Percentiles rank a stretch among this genome's conserved stretches.
These are phyloP conservation scores for Auanema freiburgensis DNA, from an alignment of 2,888 invertebrate species.

Conservation along the genomic window DNA sequence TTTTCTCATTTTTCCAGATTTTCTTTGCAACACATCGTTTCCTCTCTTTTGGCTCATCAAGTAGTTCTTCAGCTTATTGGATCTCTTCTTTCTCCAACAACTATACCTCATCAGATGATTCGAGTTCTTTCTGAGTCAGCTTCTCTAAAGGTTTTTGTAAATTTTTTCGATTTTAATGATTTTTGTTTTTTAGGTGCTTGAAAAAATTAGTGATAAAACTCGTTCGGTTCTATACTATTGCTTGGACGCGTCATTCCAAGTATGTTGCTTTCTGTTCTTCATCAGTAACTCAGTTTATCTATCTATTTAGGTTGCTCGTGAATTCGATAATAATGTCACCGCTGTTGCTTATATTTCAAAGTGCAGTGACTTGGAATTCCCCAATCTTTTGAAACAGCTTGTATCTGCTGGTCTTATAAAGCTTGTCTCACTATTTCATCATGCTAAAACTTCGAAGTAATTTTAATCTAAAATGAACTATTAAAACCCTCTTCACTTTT, in stretches of 20 bases:
- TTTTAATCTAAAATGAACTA: background rate
- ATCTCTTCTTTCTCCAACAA: constrained; percentile 8
- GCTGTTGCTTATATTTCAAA: constrained; percentile 10
- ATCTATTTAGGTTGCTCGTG: constrained; percentile 8
- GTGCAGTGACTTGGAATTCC: constrained; percentile 9
- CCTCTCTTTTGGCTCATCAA: constrained; percentile 20
- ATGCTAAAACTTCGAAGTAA: background rate
- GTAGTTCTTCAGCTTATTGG: constrained; percentile 19
- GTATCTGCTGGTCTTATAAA: constrained; percentile 17
- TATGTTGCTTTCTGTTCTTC: background rate
- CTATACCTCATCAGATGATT: constrained; percentile 7
- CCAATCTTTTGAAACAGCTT: constrained; percentile 20
- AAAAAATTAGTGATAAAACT: constrained; percentile 7
- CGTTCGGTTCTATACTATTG: constrained; percentile 6
- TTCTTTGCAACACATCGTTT: constrained; percentile 7
- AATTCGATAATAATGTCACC: constrained; percentile 9
- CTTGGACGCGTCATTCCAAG: constrained; percentile 19
- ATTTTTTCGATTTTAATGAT: background rate
- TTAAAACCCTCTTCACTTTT: too few relatives aligned
- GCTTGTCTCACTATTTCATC: constrained; percentile 10
- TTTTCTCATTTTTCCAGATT: constrained; percentile 12
- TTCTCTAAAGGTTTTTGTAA: background rate
- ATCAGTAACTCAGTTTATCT: background rate
- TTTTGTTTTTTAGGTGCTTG: background rate
- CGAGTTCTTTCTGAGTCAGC: constrained; percentile 1